Conservation (phyloP, 2,797 vertebrate species). For the Gymnocypris eckloni region DNA sequence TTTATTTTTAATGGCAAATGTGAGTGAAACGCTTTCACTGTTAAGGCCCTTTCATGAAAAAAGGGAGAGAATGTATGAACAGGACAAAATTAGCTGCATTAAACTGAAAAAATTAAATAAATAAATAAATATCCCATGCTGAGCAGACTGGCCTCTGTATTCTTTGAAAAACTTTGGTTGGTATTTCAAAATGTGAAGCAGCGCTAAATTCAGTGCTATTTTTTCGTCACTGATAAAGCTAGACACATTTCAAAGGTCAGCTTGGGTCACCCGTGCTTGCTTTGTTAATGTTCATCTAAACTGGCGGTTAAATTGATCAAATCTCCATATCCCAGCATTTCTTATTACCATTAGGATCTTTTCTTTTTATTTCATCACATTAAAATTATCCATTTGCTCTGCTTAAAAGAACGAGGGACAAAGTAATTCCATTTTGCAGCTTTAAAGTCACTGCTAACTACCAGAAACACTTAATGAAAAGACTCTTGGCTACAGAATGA, state of each 20-base stretch:
- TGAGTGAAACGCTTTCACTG: background rate
- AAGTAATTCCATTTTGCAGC: slow-evolving; percentile 72
- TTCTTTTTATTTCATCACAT: slow-evolving; percentile 50
- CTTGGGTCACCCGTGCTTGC: background rate
- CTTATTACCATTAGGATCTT: slow-evolving; percentile 14
- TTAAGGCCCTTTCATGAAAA: slow-evolving; percentile 16
- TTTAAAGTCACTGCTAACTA: slow-evolving; percentile 77
- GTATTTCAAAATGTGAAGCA: background rate
- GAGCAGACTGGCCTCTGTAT: background rate
- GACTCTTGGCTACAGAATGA: slow-evolving; percentile 69
- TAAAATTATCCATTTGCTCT: slow-evolving; percentile 59
- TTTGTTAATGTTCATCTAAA: slow-evolving; percentile 38
- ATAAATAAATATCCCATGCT: background rate
- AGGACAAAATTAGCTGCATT: background rate
- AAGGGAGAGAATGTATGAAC: background rate
- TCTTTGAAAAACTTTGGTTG: slow-evolving; percentile 16
- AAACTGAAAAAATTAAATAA: background rate
- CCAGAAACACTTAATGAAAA: slow-evolving; percentile 78
- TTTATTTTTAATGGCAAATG: background rate
- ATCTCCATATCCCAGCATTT: slow-evolving; percentile 25
- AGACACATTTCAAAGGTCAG: slow-evolving; percentile 34
- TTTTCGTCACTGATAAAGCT: slow-evolving; percentile 1
- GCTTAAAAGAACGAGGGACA: slow-evolving; percentile 66
- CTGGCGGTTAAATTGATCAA: slow-evolving; percentile 26
- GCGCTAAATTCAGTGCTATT: slow-evolving; percentile 11